Evolutionary conservation across 2,797 vertebrate genomes (phyloP).

Genomic region (Cirrhinus molitorella): DNA sequence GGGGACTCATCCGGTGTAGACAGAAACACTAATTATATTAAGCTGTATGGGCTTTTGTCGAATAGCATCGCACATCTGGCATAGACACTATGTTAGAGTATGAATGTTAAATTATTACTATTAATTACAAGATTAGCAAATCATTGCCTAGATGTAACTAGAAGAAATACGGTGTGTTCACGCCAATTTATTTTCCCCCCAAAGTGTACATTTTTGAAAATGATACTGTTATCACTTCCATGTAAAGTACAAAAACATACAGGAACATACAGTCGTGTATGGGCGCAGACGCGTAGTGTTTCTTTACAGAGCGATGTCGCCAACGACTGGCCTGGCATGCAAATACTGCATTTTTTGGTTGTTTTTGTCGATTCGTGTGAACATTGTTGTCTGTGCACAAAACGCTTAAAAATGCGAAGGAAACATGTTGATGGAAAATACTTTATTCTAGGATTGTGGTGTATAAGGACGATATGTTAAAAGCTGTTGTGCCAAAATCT

Average conservation of each 20-base stretch:
- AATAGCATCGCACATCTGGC: neutral
- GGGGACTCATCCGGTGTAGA: neutral
- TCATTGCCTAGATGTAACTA: too few species aligned
- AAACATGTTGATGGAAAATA: neutral
- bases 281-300: neutral
- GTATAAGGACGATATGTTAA: conserved; percentile 66
- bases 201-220: neutral
- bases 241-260: neutral
- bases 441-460: conserved; percentile 74
- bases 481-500: conserved; percentile 65
- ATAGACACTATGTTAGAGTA: too few species aligned
- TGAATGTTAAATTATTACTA: too few species aligned
- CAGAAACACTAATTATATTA: neutral
- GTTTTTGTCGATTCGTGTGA: neutral
- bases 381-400: neutral
- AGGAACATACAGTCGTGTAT: neutral
- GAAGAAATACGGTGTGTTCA: too few species aligned
- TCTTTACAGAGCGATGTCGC: neutral
- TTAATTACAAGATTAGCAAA: too few species aligned
- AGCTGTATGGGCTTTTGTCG: neutral
- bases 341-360: neutral
- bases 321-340: neutral
- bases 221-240: too few species aligned
- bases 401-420: neutral
- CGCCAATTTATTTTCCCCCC: too few species aligned